phyloP scores from a whole-genome alignment of 2,113 vertebrate genomes.

The Grantiella picta region DNA sequence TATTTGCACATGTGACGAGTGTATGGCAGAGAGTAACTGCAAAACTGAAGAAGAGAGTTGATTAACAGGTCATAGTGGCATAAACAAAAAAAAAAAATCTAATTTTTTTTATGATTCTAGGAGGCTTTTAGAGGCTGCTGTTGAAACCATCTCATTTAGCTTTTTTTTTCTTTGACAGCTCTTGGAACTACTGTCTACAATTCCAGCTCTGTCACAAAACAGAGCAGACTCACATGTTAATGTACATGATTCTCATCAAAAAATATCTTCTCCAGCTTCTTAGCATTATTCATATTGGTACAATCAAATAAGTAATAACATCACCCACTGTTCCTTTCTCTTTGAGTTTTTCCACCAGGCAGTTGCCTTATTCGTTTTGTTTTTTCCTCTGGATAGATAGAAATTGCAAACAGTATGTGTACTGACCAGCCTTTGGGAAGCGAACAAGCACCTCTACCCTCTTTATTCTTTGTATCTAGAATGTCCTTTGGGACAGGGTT shows the following conservation, averaged over 20 bases:
- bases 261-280: background rate
- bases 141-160: background rate
- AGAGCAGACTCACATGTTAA: background rate
- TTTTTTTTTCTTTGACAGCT: background rate
- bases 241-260: background rate
- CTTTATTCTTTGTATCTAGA: background rate
- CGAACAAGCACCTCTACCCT: background rate
- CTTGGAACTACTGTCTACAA: background rate
- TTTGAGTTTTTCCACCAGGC: background rate
- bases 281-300: background rate
- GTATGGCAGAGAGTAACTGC: background rate
- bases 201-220: background rate
- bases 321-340: background rate
- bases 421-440: background rate
- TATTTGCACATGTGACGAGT: accelerated
- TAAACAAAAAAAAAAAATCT: background rate
- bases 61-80: background rate
- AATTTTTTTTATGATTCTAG: no score
- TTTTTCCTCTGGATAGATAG: background rate
- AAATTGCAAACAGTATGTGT: background rate
- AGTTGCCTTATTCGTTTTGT: background rate
- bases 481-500: background rate
- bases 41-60: background rate
- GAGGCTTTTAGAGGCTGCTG: background rate
- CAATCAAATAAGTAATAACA: background rate